Evolutionary conservation across 1,140 invertebrate species (phyloP).

Genomic region (Linepithema humile): DNA sequence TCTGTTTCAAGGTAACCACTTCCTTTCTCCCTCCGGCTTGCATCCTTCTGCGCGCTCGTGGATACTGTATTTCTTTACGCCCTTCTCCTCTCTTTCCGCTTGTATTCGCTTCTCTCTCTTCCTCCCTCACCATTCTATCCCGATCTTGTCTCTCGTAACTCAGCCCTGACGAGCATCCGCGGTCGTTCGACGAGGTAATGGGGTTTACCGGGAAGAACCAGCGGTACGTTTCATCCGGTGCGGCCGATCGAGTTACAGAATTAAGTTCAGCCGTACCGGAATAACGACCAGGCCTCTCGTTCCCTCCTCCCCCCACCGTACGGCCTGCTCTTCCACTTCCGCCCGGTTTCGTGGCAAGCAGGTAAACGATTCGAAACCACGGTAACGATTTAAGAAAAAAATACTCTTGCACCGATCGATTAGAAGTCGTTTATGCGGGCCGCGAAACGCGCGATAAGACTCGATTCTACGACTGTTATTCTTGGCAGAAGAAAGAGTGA

Average conservation of each 20-base stretch:
- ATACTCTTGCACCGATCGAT: conserved; percentile 23
- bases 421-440: conserved; percentile 28
- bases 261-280: conserved; percentile 72
- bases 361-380: conserved; percentile 35
- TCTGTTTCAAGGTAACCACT: conserved; percentile 65
- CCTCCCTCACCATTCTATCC: neutral
- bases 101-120: neutral
- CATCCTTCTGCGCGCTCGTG: conserved; percentile 1
- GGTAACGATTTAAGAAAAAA: conserved; percentile 28
- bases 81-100: neutral
- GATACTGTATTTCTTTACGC: conserved; percentile 16
- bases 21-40: conserved; percentile 36
- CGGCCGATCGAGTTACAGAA: conserved; percentile 73
- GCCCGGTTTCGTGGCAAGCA: conserved; percentile 12
- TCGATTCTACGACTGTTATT: too few relatives aligned
- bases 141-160: conserved; percentile 60
- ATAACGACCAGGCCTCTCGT: conserved; percentile 65
- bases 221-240: conserved; percentile 68
- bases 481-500: neutral
- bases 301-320: conserved; percentile 3
- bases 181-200: conserved; percentile 71
- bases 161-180: conserved; percentile 69
- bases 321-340: conserved; percentile 4
- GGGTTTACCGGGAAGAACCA: conserved; percentile 68
- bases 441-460: conserved; percentile 20